Evolutionary conservation across 1,140 invertebrate genomes (phyloP).

Genomic region (Papilio glaucus): DNA sequence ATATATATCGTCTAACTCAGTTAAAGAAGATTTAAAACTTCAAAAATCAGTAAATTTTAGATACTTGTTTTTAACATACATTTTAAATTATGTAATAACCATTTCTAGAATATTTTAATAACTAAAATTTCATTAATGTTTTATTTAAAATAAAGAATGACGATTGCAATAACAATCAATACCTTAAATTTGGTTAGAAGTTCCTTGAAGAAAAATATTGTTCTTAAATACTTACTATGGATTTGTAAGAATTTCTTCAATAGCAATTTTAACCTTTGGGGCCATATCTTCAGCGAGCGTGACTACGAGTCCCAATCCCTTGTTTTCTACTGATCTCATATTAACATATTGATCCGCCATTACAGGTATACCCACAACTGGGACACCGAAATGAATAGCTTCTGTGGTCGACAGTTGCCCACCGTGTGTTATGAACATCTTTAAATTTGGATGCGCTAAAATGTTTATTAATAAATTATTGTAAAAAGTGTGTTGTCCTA

Average conservation of each 20-base stretch:
- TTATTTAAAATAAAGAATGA: too few species aligned
- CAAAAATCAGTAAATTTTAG: too few species aligned
- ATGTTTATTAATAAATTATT: slow-evolving; percentile 44
- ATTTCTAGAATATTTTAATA: too few species aligned
- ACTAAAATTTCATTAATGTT: too few species aligned
- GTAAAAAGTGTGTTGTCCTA: background rate
- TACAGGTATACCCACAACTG: slow-evolving; percentile 87
- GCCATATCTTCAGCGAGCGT: slow-evolving; percentile 55
- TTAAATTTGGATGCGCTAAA: slow-evolving; percentile 86
- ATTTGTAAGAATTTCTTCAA: slow-evolving; percentile 51
- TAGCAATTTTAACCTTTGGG: slow-evolving; percentile 48
- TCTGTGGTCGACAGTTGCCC: slow-evolving; percentile 87
- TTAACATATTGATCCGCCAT: slow-evolving; percentile 86
- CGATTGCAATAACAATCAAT: too few species aligned
- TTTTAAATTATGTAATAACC: too few species aligned
- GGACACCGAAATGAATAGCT: slow-evolving; percentile 86
- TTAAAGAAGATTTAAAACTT: too few species aligned
- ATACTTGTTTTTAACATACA: too few species aligned
- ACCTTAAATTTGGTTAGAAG: too few species aligned
- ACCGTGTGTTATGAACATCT: slow-evolving; percentile 87
- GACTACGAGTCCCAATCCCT: slow-evolving; percentile 72
- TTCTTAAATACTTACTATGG: slow-evolving; percentile 44
- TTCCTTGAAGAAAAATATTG: too few species aligned
- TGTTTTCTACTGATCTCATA: slow-evolving; percentile 67
- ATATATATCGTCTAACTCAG: too few species aligned